Evolutionary conservation across 2,113 vertebrate species (phyloP).

Genomic region (Rattus rattus): DNA sequence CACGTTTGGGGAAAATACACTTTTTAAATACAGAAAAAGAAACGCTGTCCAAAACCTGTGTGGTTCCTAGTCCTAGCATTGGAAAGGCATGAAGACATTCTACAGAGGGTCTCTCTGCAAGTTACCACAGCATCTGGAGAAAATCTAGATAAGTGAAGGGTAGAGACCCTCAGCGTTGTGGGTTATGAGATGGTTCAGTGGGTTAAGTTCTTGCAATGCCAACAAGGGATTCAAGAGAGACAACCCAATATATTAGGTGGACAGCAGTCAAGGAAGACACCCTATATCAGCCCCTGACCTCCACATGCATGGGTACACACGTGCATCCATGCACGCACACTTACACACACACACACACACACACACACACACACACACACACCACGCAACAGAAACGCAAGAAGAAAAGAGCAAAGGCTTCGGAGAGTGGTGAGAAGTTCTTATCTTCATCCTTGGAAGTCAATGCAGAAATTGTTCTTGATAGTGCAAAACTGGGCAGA

Average conservation of each 20-base stretch:
- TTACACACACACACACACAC: neutral
- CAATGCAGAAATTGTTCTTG: neutral
- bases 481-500: neutral
- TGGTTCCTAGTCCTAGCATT: neutral
- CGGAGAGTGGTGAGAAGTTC: neutral
- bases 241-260: neutral
- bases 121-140: neutral
- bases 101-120: conserved; percentile 22
- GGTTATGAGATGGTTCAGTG: neutral
- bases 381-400: neutral
- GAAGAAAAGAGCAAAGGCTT: neutral
- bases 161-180: too few relatives aligned
- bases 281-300: neutral
- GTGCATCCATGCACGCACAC: neutral
- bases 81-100: neutral
- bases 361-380: accelerated
- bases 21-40: conserved; percentile 56
- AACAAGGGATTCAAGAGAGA: neutral
- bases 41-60: neutral
- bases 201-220: neutral
- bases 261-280: too few relatives aligned
- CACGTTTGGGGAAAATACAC: conserved; percentile 11
- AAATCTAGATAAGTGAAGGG: neutral
- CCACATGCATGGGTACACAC: too few relatives aligned
- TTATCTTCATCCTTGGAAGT: conserved; percentile 2